Conservation (phyloP, 2,113 vertebrate genomes). For the Nettapus auritus region DNA sequence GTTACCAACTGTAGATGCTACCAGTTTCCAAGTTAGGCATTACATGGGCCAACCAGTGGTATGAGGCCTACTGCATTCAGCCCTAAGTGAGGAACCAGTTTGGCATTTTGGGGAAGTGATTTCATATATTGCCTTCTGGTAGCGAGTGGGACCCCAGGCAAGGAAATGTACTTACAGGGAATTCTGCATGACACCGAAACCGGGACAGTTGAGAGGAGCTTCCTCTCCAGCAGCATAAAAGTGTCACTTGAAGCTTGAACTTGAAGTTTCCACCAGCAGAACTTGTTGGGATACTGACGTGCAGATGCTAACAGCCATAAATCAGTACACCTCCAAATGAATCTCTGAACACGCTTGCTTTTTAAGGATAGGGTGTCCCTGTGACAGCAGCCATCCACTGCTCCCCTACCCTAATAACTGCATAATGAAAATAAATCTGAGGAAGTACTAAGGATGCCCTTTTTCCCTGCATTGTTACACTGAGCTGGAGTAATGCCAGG, state of each 20-base stretch:
- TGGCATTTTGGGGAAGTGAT: slow-evolving; percentile 33
- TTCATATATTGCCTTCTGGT: slow-evolving; percentile 40
- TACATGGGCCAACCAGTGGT: slow-evolving; percentile 48
- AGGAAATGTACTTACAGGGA: slow-evolving; percentile 38
- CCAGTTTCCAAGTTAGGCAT: slow-evolving; percentile 63
- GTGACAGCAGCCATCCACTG: slow-evolving; percentile 25
- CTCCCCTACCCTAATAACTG: slow-evolving; percentile 29
- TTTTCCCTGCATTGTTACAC: background rate
- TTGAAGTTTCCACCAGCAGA: slow-evolving; percentile 65
- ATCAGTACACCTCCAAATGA: slow-evolving; percentile 35
- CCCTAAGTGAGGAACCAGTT: background rate
- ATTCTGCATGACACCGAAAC: slow-evolving; percentile 5
- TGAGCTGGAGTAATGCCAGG: slow-evolving; percentile 33
- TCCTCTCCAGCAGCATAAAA: slow-evolving; percentile 46
- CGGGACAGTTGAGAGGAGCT: slow-evolving; percentile 8
- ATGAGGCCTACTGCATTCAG: slow-evolving; percentile 28
- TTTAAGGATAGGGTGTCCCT: background rate
- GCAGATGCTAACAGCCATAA: slow-evolving; percentile 59
- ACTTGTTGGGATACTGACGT: slow-evolving; percentile 67
- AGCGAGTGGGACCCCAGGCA: slow-evolving; percentile 21
- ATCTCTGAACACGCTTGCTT: background rate
- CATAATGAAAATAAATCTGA: slow-evolving; percentile 31
- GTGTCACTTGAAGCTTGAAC: slow-evolving; percentile 69
- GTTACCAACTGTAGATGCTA: slow-evolving; percentile 59
- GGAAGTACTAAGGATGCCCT: slow-evolving; percentile 3